Base-by-base conservation (phyloP, 2,797 vertebrate genomes). In the Pangasius sanitwongsei region DNA sequence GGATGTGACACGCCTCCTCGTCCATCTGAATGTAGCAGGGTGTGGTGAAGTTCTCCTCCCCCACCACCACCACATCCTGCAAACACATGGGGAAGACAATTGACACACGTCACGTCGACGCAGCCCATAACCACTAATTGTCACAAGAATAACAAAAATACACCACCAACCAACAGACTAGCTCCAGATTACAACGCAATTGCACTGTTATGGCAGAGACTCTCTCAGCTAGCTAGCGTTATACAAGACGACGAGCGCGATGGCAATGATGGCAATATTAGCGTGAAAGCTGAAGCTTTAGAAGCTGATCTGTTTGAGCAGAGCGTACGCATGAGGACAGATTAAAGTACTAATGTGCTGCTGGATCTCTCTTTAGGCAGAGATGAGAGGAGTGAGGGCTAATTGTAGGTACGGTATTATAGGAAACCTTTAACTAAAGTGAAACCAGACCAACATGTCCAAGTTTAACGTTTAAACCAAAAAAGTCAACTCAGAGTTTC, bases 11-110 rank as follows among this genome's bases (percentile, higher is more conserved):
- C 57, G 98, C 96, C 89, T 99, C 97, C 0, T 97, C 95, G 0
- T 99, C 98, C 97, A 99, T 95, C 92, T 99, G 99, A 92, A 99
- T 96, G 87, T 99, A 99, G 93, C 98, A 99, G 0, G 98, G 98
- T 0, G 98, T 99, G 48, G 98, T 99, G 94, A 98, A 99, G 92
- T 99, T 99, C 88, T 99, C 99, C 87, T 99, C 98, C 25, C 99
- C 98, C 0, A 99, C 97, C 59, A 97, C 97, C 91, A 99, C 98
- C 82, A 99, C 97, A 4, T 99, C 98, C 99, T 99, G 89, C 20
- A 89, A 34, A 89, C n/a, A 87, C 86, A 91, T 34, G 87, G 18
- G 28, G 37, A 23, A 81, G 2, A 72, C 48, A 25, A n/a, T 37
- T 6, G 0, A 61, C 61, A 63, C 25, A 3, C 61, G 7, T 61